Evolutionary conservation across 1,140 invertebrate genomes (phyloP), one percentile per base, ranked within the genome.

Genomic region (Cherax quadricarinatus): DNA sequence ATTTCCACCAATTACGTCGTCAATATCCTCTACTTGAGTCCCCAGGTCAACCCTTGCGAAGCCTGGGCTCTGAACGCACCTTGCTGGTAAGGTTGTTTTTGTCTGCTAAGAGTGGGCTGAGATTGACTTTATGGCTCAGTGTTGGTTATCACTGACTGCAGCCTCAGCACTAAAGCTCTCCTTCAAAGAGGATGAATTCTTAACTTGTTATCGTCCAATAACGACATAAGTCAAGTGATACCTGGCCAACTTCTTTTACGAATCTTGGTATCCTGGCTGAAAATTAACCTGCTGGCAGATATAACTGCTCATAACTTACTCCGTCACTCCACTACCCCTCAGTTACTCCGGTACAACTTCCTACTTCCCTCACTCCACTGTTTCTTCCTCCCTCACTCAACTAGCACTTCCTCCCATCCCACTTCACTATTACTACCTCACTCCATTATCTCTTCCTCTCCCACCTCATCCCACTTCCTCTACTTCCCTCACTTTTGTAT

Each of bases 1-100:
- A 75, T 75, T 75, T 75, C 70, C n/a, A 75, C 70, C 70, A 75
- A 75, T 75, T 75, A 75, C 70, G 70, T 75, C 70, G 70, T 75
- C 70, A 75, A 75, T 75, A 75, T 75, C n/a, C n/a, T 75, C 1
- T 75, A 75, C 70, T 75, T n/a, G 70, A 75, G 70, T 75, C 24
- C n/a, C 4, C 70, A 30, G 70, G 21, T 30, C 70, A 30, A 75
- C n/a, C 70, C 70, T 30, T 10, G 4, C 70, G 5, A n/a, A 75
- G 21, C 70, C 16, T 9, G 3, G 70, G n/a, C 4, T 75, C 4
- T 30, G 30, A 75, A 5, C 21, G 70, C 70, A 24, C 0, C 4
- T 9, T 7, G 24, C 30, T 6, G 7, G 16, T 75, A 75, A 75
- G 70, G 70, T 1, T 75, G n/a, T 30, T 16, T 75, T 30, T 75